Percentiles rank a stretch among this genome's conserved stretches.
phyloP scores from a whole-genome alignment of 2,113 vertebrate genomes.

The Climacteris rufus region DNA sequence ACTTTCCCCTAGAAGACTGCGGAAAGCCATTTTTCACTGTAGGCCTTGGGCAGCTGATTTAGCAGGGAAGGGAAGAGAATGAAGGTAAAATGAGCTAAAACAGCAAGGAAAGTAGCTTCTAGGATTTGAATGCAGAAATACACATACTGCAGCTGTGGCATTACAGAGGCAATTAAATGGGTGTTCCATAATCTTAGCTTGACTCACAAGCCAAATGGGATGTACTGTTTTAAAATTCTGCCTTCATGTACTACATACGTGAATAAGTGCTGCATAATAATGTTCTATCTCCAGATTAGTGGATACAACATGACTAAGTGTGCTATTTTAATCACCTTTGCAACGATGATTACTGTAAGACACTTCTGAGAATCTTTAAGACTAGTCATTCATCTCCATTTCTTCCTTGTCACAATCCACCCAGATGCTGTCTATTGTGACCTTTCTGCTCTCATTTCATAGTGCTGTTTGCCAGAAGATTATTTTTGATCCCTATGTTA shows the following conservation, averaged over 20 bases:
- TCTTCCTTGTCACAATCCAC: slow-evolving; percentile 44
- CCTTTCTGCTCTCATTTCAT: slow-evolving; percentile 29
- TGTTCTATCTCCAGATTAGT: slow-evolving; percentile 12
- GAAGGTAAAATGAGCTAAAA: slow-evolving; percentile 45
- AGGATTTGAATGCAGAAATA: slow-evolving; percentile 30
- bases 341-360: slow-evolving; percentile 18
- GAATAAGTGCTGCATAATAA: slow-evolving; percentile 37
- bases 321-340: slow-evolving; percentile 57
- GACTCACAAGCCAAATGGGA: slow-evolving; percentile 37
- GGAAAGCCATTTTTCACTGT: not conserved
- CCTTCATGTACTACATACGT: not conserved
- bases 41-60: slow-evolving; percentile 8
- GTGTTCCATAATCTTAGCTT: slow-evolving; percentile 48
- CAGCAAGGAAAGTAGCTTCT: slow-evolving; percentile 15
- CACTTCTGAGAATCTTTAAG: slow-evolving; percentile 11
- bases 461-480: not conserved
- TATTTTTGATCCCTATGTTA: not conserved
- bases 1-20: not conserved
- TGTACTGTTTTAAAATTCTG: slow-evolving; percentile 22
- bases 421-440: slow-evolving; percentile 31
- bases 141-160: slow-evolving; percentile 49
- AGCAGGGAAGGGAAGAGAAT: not conserved
- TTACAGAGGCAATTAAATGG: slow-evolving; percentile 62
- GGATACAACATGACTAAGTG: slow-evolving; percentile 45
- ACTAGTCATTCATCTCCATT: slow-evolving; percentile 46